These are phyloP conservation scores for Oostethus manadensis DNA, from an alignment of 2,113 vertebrate genomes.

Conservation along the genomic window DNA sequence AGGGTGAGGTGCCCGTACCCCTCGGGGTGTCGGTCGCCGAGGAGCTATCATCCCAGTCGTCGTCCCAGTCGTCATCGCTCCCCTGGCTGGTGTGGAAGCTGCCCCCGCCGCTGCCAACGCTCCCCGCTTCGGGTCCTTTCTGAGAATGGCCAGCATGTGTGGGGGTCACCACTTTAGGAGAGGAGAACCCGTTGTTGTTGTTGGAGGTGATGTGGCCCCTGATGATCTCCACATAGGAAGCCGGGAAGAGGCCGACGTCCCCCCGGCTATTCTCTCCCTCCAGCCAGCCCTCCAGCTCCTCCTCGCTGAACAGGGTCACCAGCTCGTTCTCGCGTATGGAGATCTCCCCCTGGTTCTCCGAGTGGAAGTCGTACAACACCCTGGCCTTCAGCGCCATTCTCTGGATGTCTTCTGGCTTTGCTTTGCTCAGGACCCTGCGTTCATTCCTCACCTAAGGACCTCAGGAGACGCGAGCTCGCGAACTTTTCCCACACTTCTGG, in stretches of 20 bases:
- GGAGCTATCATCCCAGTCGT: constrained; percentile 90
- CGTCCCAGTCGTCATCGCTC: constrained; percentile 95
- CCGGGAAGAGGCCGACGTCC: constrained; percentile 89
- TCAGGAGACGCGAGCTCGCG: background rate
- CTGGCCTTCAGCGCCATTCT: constrained; percentile 84
- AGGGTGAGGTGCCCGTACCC: constrained; percentile 55
- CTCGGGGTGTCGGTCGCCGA: constrained; percentile 72
- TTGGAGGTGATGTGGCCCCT: constrained; percentile 56
- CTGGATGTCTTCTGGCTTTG: constrained; percentile 10
- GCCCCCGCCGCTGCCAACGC: constrained; percentile 32
- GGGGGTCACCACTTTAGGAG: constrained; percentile 46
- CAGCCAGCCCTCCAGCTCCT: constrained; percentile 91
- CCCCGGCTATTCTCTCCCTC: constrained; percentile 89
- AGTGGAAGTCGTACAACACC: constrained; percentile 88
- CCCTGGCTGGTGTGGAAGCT: constrained; percentile 80
- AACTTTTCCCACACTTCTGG: constrained; percentile 8
- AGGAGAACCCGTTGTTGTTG: constrained; percentile 55
- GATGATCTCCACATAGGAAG: constrained; percentile 90
- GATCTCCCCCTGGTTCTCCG: constrained; percentile 92
- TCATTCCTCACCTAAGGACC: background rate
- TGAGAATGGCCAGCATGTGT: constrained; percentile 53
- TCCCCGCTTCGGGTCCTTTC: constrained; percentile 36
- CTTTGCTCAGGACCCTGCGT: background rate
- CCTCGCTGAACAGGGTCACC: constrained; percentile 85
- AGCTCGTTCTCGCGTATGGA: constrained; percentile 85